Conservation (phyloP, 2,113 vertebrate genomes). For the Eublepharis macularius region DNA sequence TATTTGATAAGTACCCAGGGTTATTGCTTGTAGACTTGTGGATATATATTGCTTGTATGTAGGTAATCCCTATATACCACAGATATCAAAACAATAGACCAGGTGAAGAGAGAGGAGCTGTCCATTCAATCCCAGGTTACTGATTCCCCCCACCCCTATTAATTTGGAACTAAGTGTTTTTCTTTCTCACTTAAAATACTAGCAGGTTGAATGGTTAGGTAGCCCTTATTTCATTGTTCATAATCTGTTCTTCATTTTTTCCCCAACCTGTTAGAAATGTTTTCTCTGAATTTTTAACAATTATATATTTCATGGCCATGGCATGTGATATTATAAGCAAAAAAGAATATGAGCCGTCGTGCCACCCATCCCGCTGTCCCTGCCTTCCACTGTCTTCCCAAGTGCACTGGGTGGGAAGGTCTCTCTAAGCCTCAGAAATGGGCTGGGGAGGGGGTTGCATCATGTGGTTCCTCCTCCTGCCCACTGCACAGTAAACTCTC, state of each 20-base stretch:
- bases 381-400: too few relatives aligned
- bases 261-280: neutral
- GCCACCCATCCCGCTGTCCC: too few relatives aligned
- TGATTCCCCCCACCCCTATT: neutral
- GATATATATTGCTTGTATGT: too few relatives aligned
- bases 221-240: neutral
- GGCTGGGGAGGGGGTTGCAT: too few relatives aligned
- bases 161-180: neutral
- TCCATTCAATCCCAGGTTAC: neutral
- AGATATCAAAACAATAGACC: neutral
- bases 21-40: neutral
- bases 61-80: neutral
- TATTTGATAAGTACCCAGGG: neutral
- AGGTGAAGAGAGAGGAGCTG: rapidly evolving
- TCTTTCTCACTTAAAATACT: neutral
- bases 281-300: too few relatives aligned
- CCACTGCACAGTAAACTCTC: too few relatives aligned
- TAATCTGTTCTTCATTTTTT: neutral
- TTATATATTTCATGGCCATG: neutral
- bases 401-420: too few relatives aligned
- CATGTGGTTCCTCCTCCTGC: too few relatives aligned
- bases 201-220: neutral
- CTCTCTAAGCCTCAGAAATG: too few relatives aligned
- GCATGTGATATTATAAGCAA: neutral
- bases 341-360: too few relatives aligned